phyloP scores from a whole-genome alignment of 2,888 invertebrate genomes.

The Auanema sp. region DNA sequence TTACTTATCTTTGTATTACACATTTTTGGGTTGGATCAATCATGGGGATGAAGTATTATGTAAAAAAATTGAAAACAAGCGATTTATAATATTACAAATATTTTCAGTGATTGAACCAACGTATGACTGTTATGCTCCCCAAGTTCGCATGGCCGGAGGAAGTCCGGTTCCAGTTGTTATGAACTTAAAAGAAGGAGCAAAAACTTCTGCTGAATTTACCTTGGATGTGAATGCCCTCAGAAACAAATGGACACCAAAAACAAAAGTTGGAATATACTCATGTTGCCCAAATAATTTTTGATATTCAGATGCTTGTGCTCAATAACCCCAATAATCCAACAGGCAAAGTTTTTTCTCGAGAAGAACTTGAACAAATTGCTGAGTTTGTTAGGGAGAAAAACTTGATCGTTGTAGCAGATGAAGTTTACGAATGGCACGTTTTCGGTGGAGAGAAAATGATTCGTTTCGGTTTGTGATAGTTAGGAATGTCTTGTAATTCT shows the following conservation, averaged over 20 bases:
- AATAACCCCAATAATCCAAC: conserved; percentile 97
- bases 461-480: conserved; percentile 77
- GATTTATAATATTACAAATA: background rate
- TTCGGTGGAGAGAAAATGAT: conserved; percentile 80
- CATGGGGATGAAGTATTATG: conserved; percentile 71
- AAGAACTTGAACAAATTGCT: conserved; percentile 74
- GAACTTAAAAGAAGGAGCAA: conserved; percentile 69
- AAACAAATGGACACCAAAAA: conserved; percentile 80
- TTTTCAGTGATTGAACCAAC: conserved; percentile 84
- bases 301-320: conserved; percentile 77
- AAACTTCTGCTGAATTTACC: conserved; percentile 81
- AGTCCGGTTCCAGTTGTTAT: conserved; percentile 83
- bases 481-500: conserved; percentile 13
- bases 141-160: conserved; percentile 86
- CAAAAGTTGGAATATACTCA: conserved; percentile 71
- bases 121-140: conserved; percentile 96
- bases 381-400: conserved; percentile 88
- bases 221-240: conserved; percentile 81
- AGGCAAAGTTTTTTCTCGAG: conserved; percentile 74
- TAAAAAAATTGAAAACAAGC: conserved; percentile 20
- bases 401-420: conserved; percentile 88
- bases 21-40: conserved; percentile 84
- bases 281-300: background rate
- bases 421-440: conserved; percentile 97
- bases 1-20: conserved; percentile 86